phyloP scores from a whole-genome alignment of 2,888 invertebrate genomes.

The Archips xylosteana region DNA sequence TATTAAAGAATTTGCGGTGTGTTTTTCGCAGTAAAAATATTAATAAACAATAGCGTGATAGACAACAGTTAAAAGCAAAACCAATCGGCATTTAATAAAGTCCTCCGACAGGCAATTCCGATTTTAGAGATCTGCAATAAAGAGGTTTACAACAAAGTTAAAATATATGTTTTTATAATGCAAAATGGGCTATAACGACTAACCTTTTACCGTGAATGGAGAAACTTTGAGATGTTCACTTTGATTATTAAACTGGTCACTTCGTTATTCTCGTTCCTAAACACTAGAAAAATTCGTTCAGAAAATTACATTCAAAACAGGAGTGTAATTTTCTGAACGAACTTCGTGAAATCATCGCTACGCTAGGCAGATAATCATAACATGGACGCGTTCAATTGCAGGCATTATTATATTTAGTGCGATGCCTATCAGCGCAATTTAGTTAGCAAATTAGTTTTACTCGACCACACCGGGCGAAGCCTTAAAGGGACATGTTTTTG shows the following conservation, averaged over 20 bases:
- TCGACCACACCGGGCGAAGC: too few species aligned
- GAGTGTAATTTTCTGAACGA: too few species aligned
- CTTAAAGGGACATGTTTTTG: too few species aligned
- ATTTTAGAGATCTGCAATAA: constrained; percentile 21
- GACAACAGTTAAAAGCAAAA: constrained; percentile 34
- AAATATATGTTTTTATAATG: neutral
- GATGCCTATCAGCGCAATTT: too few species aligned
- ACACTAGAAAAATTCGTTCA: too few species aligned
- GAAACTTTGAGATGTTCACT: neutral
- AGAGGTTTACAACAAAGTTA: neutral
- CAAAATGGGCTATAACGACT: neutral
- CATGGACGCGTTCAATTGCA: too few species aligned
- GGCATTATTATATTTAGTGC: too few species aligned
- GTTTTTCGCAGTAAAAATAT: constrained; percentile 2
- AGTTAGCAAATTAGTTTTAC: too few species aligned
- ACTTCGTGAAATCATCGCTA: too few species aligned
- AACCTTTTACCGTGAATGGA: neutral
- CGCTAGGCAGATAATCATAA: too few species aligned
- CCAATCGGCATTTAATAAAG: constrained; percentile 38
- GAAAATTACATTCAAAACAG: too few species aligned
- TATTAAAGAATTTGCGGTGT: neutral
- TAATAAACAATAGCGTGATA: constrained; percentile 35
- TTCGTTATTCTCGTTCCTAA: neutral
- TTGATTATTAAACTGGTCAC: neutral
- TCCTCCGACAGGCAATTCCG: constrained; percentile 33